Evolutionary conservation across 2,797 vertebrate genomes (phyloP).

Genomic region (Cryptoblepharus egeriae): DNA sequence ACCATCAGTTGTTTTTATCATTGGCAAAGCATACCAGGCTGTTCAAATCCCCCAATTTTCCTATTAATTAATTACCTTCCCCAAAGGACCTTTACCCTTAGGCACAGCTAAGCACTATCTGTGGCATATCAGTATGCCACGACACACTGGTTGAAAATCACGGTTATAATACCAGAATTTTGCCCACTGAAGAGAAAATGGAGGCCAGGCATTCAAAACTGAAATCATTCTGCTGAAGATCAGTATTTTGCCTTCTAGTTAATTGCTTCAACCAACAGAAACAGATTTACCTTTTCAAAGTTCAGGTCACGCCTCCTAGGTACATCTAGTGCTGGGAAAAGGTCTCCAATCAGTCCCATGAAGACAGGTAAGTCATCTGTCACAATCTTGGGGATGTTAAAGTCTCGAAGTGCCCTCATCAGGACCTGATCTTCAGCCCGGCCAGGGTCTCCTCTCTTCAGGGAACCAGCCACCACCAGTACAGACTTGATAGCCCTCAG

Average conservation of each 20-base stretch:
- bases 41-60: no score
- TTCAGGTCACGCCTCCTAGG: slow-evolving; percentile 77
- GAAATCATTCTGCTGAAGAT: background rate
- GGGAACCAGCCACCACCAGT: slow-evolving; percentile 79
- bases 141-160: no score
- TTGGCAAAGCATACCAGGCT: no score
- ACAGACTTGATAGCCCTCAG: slow-evolving; percentile 80
- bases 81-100: no score
- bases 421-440: slow-evolving; percentile 79
- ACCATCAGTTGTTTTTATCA: no score
- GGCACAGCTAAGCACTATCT: no score
- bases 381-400: slow-evolving; percentile 80
- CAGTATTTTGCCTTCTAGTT: background rate
- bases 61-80: no score
- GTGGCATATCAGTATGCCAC: no score
- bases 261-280: background rate
- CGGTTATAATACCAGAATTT: background rate
- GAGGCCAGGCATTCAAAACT: no score
- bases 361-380: slow-evolving; percentile 79
- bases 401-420: slow-evolving; percentile 79
- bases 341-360: slow-evolving; percentile 81
- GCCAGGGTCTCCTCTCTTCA: slow-evolving; percentile 76
- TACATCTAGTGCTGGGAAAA: slow-evolving; percentile 77
- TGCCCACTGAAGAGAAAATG: background rate
- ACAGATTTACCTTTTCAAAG: slow-evolving; percentile 77